These are phyloP conservation scores for Acrocephalus scirpaceus DNA, from an alignment of 2,797 vertebrate genomes.

Conservation along the genomic window DNA sequence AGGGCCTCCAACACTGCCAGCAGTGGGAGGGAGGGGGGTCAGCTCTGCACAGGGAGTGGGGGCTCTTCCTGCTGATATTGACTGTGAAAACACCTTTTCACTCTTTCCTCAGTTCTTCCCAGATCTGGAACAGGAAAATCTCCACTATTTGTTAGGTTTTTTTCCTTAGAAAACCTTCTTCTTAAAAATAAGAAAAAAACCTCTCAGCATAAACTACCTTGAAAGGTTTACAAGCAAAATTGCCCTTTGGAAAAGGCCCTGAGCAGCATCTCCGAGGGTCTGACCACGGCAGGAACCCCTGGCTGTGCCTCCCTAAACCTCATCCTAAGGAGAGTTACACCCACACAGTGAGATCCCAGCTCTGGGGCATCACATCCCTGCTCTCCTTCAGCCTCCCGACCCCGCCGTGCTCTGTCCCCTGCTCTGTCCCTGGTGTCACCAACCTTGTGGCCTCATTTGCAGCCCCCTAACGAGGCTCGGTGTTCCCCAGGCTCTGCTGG, in stretches of 20 bases:
- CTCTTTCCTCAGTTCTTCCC: not conserved
- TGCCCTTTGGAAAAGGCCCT: not conserved
- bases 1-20: rapidly evolving
- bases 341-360: rapidly evolving
- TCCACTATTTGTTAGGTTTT: not conserved
- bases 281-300: rapidly evolving
- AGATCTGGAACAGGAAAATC: not conserved
- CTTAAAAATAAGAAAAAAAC: not conserved
- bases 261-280: not conserved
- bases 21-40: not conserved
- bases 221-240: not conserved
- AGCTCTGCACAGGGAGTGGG: rapidly evolving
- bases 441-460: not conserved
- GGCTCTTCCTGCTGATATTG: not conserved
- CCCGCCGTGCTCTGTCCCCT: rapidly evolving
- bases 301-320: not conserved
- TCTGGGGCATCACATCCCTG: rapidly evolving
- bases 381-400: not conserved
- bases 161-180: not conserved
- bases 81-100: not conserved
- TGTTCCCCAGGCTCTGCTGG: not conserved
- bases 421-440: not conserved
- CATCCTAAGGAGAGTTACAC: not conserved
- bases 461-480: not conserved
- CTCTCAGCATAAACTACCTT: not conserved